These are phyloP conservation scores for Calliphora vicina DNA, from an alignment of 1,140 invertebrate genomes.

Conservation along the genomic window DNA sequence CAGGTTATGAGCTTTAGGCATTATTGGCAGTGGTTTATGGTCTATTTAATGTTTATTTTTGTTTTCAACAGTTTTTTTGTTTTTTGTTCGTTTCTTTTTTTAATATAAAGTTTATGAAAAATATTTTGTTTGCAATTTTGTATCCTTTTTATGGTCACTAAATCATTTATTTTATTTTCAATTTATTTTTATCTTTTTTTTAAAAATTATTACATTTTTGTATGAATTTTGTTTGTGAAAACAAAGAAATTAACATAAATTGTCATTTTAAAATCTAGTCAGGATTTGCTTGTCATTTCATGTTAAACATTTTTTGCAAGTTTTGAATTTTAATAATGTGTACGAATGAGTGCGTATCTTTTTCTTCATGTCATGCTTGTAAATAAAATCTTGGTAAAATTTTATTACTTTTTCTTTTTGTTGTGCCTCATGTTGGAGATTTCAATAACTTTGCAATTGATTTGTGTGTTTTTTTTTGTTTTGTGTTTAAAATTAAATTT, in stretches of 20 bases:
- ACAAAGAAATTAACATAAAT: neutral
- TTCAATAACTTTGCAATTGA: too few species aligned
- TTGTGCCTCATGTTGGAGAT: too few species aligned
- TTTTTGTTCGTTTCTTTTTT: neutral
- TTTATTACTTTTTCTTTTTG: too few species aligned
- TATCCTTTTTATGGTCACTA: neutral
- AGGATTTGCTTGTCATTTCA: neutral
- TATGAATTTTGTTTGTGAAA: neutral
- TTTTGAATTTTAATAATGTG: neutral
- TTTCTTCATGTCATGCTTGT: too few species aligned
- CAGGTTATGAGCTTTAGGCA: neutral
- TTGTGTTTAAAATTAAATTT: too few species aligned
- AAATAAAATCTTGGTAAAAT: too few species aligned
- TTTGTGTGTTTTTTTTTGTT: too few species aligned
- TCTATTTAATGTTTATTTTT: neutral
- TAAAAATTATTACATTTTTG: neutral
- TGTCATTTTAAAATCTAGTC: neutral
- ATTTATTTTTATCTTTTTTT: neutral
- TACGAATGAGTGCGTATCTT: too few species aligned
- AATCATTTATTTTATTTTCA: constrained; percentile 1
- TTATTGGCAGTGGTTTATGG: constrained; percentile 8
- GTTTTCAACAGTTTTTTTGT: neutral
- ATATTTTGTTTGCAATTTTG: neutral
- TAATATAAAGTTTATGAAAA: neutral
- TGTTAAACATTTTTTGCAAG: constrained; percentile 1